Percentiles rank a stretch among this genome's conserved stretches.
Evolutionary conservation across 1,140 invertebrate species (phyloP).

Genomic region (Procambarus virginalis): DNA sequence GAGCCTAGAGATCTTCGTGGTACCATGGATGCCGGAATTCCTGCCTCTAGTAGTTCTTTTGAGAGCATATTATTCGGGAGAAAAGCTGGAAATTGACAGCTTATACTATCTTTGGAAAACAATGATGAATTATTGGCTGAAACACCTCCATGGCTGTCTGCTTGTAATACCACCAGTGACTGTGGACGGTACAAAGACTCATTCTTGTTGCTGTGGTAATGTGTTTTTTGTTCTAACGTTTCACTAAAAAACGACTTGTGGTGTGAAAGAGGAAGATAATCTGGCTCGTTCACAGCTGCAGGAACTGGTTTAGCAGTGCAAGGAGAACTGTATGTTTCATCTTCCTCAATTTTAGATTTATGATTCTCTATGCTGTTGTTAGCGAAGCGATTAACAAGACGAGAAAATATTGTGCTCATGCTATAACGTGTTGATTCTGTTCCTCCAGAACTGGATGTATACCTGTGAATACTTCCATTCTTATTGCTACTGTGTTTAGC

Average conservation of each 20-base stretch:
- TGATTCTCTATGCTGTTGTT: slow-evolving; percentile 7
- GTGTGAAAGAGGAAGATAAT: neutral
- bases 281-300: neutral
- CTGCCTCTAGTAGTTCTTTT: slow-evolving; percentile 39
- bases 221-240: slow-evolving; percentile 1
- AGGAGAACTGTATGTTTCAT: neutral
- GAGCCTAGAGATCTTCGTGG: slow-evolving; percentile 55
- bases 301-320: neutral
- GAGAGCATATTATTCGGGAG: slow-evolving; percentile 19
- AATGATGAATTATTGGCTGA: slow-evolving; percentile 1
- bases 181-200: slow-evolving; percentile 18
- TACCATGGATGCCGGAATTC: slow-evolving; percentile 43
- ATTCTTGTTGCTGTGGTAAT: slow-evolving; percentile 25
- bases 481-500: slow-evolving; percentile 3
- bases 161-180: slow-evolving; percentile 29
- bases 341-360: neutral
- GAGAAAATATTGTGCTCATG: slow-evolving; percentile 42
- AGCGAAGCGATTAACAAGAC: slow-evolving; percentile 27
- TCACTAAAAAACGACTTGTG: slow-evolving; percentile 20
- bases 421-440: neutral
- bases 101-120: slow-evolving; percentile 6
- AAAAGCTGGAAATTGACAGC: slow-evolving; percentile 28
- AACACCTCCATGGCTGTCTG: slow-evolving; percentile 15
- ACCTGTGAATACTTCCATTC: slow-evolving; percentile 22
- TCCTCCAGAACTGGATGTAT: neutral